A percentile compares a stretch with the other conserved stretches of the same genome.
Conservation (phyloP, 2,113 vertebrate species). For the Perca fluviatilis region DNA sequence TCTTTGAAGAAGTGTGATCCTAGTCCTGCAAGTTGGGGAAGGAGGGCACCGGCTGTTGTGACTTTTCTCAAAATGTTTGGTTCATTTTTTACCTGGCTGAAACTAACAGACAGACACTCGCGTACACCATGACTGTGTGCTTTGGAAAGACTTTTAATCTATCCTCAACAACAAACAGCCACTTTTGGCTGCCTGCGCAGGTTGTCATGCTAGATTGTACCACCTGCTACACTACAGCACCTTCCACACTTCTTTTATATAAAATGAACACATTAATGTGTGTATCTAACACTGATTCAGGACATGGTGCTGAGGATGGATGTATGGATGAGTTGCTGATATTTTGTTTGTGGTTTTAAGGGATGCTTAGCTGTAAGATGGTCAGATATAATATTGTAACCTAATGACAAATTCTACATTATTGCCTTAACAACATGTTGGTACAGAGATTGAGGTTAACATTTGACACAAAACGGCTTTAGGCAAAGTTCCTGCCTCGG, state of each 20-base stretch:
- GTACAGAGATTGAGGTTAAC: not conserved
- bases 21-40: not conserved
- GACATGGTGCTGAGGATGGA: constrained; percentile 33
- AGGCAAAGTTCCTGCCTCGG: not conserved
- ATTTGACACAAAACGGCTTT: not conserved
- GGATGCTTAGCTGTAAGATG: constrained; percentile 23
- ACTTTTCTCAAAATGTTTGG: constrained; percentile 21
- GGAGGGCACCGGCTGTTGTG: constrained; percentile 18
- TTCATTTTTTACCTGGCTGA: constrained; percentile 31
- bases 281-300: constrained; percentile 27
- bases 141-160: constrained; percentile 42
- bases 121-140: constrained; percentile 11
- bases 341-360: constrained; percentile 48
- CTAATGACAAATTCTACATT: not conserved
- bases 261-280: constrained; percentile 24
- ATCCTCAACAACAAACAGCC: constrained; percentile 9
- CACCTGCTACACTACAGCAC: constrained; percentile 32
- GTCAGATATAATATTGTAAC: constrained; percentile 9
- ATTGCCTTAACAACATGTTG: constrained; percentile 22
- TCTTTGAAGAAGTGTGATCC: constrained; percentile 86
- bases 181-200: constrained; percentile 9
- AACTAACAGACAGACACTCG: constrained; percentile 14
- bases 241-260: constrained; percentile 16
- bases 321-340: constrained; percentile 7
- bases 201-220: constrained; percentile 7